Conservation (phyloP, 2,113 vertebrate genomes). For the Nothoprocta pentlandii region DNA sequence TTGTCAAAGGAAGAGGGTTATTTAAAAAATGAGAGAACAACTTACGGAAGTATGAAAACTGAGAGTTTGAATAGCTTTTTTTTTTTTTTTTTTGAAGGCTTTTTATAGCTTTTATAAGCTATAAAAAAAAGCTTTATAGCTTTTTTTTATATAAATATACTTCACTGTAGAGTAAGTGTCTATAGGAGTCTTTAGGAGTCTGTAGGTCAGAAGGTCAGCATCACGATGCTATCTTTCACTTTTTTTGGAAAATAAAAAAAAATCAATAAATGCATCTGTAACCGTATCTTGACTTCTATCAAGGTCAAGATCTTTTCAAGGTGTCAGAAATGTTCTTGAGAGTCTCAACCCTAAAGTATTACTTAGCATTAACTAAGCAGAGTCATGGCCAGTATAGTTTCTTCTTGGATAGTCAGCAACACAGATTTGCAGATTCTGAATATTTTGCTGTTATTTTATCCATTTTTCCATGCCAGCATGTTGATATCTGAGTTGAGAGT, state of each 20-base stretch:
- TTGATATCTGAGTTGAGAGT: not conserved
- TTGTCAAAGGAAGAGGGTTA: not conserved
- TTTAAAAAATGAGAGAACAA: not conserved
- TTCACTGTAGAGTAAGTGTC: too few species aligned
- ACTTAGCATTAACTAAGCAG: not conserved
- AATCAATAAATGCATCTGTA: not conserved
- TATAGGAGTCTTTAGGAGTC: not conserved
- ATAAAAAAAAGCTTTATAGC: too few species aligned
- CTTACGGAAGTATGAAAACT: not conserved
- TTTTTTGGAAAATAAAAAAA: not conserved
- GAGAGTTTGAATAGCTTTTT: not conserved
- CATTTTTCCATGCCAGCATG: not conserved
- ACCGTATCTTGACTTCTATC: not conserved
- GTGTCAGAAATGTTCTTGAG: not conserved
- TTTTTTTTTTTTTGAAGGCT: not conserved
- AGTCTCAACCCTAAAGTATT: not conserved
- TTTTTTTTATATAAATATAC: not conserved
- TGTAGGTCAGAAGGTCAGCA: not conserved
- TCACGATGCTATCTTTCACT: not conserved
- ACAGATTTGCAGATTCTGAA: not conserved
- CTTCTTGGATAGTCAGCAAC: not conserved
- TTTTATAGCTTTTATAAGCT: too few species aligned
- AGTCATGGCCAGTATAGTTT: not conserved
- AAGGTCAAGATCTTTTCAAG: not conserved
- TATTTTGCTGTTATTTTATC: not conserved